Percentiles rank a stretch among this genome's conserved stretches.
Conservation (phyloP, 2,797 vertebrate genomes). For the Pangasius sanitwongsei region DNA sequence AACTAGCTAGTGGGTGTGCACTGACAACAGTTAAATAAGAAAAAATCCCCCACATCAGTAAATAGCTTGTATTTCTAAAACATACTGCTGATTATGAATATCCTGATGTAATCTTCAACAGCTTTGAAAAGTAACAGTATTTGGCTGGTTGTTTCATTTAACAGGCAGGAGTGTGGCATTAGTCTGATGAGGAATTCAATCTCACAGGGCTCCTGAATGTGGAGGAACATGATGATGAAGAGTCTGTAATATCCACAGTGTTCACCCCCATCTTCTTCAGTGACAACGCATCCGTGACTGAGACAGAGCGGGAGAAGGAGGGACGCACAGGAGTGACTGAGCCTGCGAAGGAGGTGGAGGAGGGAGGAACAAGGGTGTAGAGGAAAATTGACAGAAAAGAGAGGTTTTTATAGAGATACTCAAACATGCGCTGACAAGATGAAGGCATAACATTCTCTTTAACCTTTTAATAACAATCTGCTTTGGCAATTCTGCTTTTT, state of each 20-base stretch:
- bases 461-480: not conserved
- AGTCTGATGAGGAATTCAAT: slow-evolving; percentile 71
- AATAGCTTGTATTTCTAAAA: not conserved
- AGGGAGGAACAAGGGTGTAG: slow-evolving; percentile 12
- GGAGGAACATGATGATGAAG: slow-evolving; percentile 49
- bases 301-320: slow-evolving; percentile 73
- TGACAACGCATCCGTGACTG: slow-evolving; percentile 75
- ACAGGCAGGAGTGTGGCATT: slow-evolving; percentile 40
- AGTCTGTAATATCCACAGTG: slow-evolving; percentile 59
- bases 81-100: not conserved
- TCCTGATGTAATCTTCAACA: not conserved
- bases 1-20: not conserved
- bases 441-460: not conserved
- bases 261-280: slow-evolving; percentile 77
- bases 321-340: slow-evolving; percentile 59
- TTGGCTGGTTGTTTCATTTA: not conserved
- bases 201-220: slow-evolving; percentile 50
- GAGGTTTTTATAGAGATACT: not conserved
- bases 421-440: not conserved
- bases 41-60: not conserved
- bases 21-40: not conserved
- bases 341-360: slow-evolving; percentile 50
- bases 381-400: slow-evolving; percentile 14
- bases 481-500: not conserved
- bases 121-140: not conserved